phyloP scores from a whole-genome alignment of 92 coral and sea anemone genomes.

The Phenganax stokvisi region DNA sequence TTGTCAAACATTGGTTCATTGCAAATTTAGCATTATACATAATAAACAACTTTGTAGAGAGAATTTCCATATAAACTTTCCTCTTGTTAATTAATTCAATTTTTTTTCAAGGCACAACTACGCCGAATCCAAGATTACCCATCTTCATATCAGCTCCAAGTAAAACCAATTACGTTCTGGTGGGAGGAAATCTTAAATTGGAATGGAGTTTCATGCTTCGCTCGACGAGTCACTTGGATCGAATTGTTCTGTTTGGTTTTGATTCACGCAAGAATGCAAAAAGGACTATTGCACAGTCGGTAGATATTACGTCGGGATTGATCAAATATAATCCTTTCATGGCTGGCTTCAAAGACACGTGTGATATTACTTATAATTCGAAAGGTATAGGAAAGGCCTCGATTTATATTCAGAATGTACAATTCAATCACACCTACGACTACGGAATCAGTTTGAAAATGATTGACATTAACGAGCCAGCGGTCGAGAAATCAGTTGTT shows the following conservation, averaged over 20 bases:
- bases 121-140: conserved; percentile 3
- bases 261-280: conserved; percentile 4
- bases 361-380: neutral
- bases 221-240: conserved; percentile 2
- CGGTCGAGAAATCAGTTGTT: conserved; percentile 13
- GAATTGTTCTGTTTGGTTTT: conserved; percentile 6
- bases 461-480: neutral
- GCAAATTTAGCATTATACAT: too few species aligned
- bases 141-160: conserved; percentile 7
- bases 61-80: too few species aligned
- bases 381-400: conserved; percentile 23
- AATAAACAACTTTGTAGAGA: too few species aligned
- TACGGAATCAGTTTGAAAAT: conserved; percentile 23
- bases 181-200: conserved; percentile 22
- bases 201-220: conserved; percentile 29
- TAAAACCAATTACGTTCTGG: conserved; percentile 4
- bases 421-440: conserved; percentile 17
- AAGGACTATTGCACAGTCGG: conserved; percentile 2
- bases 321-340: conserved; percentile 2
- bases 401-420: conserved; percentile 5
- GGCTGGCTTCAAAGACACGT: neutral
- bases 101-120: neutral
- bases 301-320: neutral
- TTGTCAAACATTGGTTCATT: too few species aligned
- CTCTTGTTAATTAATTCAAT: neutral